A percentile compares a stretch with the other conserved stretches of the same genome.
phyloP scores from a whole-genome alignment of 2,888 invertebrate genomes.

The Hyposoter didymator region DNA sequence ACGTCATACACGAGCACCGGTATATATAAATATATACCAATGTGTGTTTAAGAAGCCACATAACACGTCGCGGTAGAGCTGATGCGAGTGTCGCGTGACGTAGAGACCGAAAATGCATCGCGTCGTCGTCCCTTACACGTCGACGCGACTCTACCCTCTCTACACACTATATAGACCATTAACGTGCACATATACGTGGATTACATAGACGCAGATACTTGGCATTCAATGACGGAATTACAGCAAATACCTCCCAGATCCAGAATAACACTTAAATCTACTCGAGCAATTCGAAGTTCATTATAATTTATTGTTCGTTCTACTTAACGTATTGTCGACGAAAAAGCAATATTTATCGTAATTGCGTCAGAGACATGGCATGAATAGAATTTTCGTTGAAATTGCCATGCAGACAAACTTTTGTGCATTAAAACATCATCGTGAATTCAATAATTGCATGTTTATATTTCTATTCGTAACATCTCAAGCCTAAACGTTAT shows the following conservation, averaged over 20 bases:
- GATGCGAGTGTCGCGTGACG: conserved; percentile 77
- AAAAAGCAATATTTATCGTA: not conserved
- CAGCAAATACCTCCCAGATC: not conserved
- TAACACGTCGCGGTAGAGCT: conserved; percentile 48
- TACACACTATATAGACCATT: conserved; percentile 23
- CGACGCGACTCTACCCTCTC: conserved; percentile 48
- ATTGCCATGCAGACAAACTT: not conserved
- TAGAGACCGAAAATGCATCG: conserved; percentile 74
- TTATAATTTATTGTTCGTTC: not conserved
- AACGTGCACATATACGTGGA: not conserved
- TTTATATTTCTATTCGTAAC: not conserved
- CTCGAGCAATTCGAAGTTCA: not conserved
- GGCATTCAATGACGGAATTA: conserved; percentile 40
- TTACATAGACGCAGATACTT: conserved; percentile 20
- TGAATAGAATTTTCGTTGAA: not conserved
- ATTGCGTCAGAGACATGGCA: not conserved
- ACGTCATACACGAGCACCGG: conserved; percentile 72
- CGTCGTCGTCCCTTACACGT: conserved; percentile 70
- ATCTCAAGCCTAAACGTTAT: not conserved
- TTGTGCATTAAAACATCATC: not conserved
- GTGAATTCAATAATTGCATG: not conserved
- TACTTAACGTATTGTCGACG: not conserved
- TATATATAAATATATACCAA: conserved; percentile 24
- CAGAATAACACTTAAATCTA: conserved; percentile 13
- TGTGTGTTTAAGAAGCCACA: conserved; percentile 31